phyloP scores from a whole-genome alignment of 2,113 vertebrate genomes.

The Bubo scandiacus region DNA sequence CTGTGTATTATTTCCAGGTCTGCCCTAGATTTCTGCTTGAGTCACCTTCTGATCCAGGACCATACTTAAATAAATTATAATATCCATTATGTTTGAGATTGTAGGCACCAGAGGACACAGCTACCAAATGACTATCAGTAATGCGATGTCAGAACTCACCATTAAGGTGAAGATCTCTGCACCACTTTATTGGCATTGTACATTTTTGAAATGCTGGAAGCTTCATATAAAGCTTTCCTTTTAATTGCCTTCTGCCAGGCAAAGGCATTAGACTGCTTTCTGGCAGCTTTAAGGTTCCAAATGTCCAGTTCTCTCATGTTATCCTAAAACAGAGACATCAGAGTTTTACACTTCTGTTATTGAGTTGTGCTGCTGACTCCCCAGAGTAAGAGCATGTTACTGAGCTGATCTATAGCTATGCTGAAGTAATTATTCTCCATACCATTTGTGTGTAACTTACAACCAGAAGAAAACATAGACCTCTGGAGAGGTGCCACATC shows the following conservation, averaged over 20 bases:
- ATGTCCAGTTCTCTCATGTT: slow-evolving; percentile 27
- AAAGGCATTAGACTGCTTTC: slow-evolving; percentile 14
- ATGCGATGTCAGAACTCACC: not conserved
- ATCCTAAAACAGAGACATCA: not conserved
- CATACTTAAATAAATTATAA: not conserved
- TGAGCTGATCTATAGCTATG: not conserved
- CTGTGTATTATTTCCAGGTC: not conserved
- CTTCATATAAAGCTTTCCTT: not conserved
- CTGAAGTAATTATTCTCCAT: not conserved
- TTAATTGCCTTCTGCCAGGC: slow-evolving; percentile 12
- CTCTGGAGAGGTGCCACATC: not conserved
- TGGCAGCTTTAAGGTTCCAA: slow-evolving; percentile 51
- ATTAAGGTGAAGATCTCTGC: not conserved
- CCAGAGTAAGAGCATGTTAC: not conserved
- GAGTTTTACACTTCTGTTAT: not conserved
- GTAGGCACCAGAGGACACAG: not conserved
- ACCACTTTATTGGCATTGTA: not conserved
- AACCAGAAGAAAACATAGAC: not conserved
- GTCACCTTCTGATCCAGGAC: not conserved
- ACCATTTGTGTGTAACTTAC: not conserved
- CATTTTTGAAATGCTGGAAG: not conserved
- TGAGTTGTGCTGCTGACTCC: not conserved
- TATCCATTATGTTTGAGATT: not conserved
- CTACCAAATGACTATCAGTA: not conserved
- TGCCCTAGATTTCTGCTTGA: not conserved